These are phyloP conservation scores for Desmophyllum pertusum DNA, from an alignment of 92 coral and sea anemone genomes.

Conservation along the genomic window DNA sequence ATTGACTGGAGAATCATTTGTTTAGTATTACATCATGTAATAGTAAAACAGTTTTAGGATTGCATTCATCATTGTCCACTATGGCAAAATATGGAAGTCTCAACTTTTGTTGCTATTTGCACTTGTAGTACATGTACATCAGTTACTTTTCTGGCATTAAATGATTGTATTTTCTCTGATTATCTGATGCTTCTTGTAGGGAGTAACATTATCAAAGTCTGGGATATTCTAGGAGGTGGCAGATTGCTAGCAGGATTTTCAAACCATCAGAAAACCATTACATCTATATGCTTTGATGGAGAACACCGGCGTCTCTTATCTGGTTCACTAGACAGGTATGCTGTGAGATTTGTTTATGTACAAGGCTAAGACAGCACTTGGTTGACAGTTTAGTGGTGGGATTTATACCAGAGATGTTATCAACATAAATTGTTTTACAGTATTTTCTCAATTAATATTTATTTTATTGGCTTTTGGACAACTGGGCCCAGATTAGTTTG, in stretches of 20 bases:
- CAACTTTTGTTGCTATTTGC: too few species aligned
- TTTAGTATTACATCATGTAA: too few species aligned
- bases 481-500: too few species aligned
- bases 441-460: too few species aligned
- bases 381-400: too few species aligned
- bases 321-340: slow-evolving; percentile 95
- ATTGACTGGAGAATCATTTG: too few species aligned
- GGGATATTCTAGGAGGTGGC: slow-evolving; percentile 97
- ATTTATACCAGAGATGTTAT: too few species aligned
- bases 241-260: slow-evolving; percentile 88
- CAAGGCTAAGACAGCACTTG: neutral
- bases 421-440: too few species aligned
- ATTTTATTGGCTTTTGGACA: too few species aligned
- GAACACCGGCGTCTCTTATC: slow-evolving; percentile 77
- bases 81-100: too few species aligned
- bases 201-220: slow-evolving; percentile 83
- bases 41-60: too few species aligned
- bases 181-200: slow-evolving; percentile 50
- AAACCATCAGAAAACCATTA: slow-evolving; percentile 97
- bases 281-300: slow-evolving; percentile 96
- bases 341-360: neutral
- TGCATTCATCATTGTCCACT: too few species aligned
- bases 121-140: neutral
- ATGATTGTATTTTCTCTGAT: neutral
- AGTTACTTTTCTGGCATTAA: neutral